These are phyloP conservation scores for Drosophila atripex DNA, from an alignment of 2,888 invertebrate genomes.

Conservation along the genomic window DNA sequence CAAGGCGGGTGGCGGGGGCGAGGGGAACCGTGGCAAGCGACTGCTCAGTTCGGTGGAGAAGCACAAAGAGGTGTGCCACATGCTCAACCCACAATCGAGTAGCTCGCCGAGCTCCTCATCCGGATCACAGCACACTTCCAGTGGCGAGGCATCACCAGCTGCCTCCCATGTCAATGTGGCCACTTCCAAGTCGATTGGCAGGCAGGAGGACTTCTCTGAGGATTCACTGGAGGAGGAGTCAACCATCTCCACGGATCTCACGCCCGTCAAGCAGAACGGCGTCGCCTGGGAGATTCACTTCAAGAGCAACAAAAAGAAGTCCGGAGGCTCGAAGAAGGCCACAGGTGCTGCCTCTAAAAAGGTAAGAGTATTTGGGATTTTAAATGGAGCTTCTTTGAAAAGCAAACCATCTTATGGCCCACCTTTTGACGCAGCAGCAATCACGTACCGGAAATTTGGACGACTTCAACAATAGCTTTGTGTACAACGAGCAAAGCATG, in stretches of 20 bases:
- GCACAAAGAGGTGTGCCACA: slow-evolving; percentile 91
- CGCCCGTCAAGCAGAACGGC: slow-evolving; percentile 90
- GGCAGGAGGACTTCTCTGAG: slow-evolving; percentile 90
- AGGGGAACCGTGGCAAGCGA: slow-evolving; percentile 65
- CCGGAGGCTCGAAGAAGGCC: slow-evolving; percentile 48
- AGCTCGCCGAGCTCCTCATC: slow-evolving; percentile 70
- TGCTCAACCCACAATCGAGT: slow-evolving; percentile 76
- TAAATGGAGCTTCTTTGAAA: no score
- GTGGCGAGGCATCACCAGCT: slow-evolving; percentile 69
- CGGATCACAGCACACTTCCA: slow-evolving; percentile 64
- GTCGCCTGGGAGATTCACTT: slow-evolving; percentile 95
- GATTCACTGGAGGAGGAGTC: slow-evolving; percentile 92
- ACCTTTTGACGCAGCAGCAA: slow-evolving; percentile 26
- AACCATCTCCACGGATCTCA: slow-evolving; percentile 84
- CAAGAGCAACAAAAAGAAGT: slow-evolving; percentile 84
- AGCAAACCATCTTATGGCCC: no score
- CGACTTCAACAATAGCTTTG: slow-evolving; percentile 65
- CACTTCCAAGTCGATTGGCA: slow-evolving; percentile 71
- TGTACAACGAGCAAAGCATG: slow-evolving; percentile 81
- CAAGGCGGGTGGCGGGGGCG: slow-evolving; percentile 39
- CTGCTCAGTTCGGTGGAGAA: slow-evolving; percentile 87
- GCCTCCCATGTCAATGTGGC: slow-evolving; percentile 66
- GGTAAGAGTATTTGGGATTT: slow-evolving; percentile 31
- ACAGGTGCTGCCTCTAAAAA: slow-evolving; percentile 37
- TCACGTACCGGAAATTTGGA: slow-evolving; percentile 37